phyloP scores from a whole-genome alignment of 1,140 invertebrate genomes.

The Solenopsis invicta region DNA sequence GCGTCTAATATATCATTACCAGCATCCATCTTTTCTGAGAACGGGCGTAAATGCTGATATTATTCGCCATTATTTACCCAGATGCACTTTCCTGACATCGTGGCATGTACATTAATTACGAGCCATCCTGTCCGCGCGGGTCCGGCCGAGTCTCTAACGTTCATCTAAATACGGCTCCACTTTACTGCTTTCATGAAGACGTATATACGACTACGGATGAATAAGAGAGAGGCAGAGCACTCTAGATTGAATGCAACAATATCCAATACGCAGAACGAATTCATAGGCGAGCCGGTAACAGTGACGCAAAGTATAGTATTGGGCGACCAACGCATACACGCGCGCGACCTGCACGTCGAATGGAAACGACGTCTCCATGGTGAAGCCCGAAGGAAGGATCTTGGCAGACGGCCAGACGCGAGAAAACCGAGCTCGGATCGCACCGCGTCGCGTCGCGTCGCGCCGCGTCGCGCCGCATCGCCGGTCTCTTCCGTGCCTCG shows the following conservation, averaged over 20 bases:
- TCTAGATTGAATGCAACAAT: constrained; percentile 53
- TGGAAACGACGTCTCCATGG: constrained; percentile 68
- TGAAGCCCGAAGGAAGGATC: constrained; percentile 47
- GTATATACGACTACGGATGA: neutral
- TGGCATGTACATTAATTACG: constrained; percentile 39
- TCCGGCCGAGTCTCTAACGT: neutral
- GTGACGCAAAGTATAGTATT: constrained; percentile 50
- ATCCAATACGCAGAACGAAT: constrained; percentile 24
- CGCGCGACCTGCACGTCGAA: constrained; percentile 37
- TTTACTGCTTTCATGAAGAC: neutral
- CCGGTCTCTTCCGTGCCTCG: constrained; percentile 24
- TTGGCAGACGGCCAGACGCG: constrained; percentile 72
- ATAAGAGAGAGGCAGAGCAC: neutral
- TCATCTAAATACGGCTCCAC: constrained; percentile 11
- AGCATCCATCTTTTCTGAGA: constrained; percentile 16
- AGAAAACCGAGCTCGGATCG: constrained; percentile 48
- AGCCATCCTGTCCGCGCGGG: constrained; percentile 2
- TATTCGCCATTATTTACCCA: constrained; percentile 42
- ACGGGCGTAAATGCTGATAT: constrained; percentile 8
- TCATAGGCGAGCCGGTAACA: constrained; percentile 64
- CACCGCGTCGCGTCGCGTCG: neutral
- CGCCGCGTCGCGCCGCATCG: neutral
- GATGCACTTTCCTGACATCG: constrained; percentile 22
- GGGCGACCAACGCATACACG: neutral
- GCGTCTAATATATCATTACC: constrained; percentile 36